Evolutionary conservation across 2,113 vertebrate species (phyloP).

Genomic region (Pygoscelis antarcticus): DNA sequence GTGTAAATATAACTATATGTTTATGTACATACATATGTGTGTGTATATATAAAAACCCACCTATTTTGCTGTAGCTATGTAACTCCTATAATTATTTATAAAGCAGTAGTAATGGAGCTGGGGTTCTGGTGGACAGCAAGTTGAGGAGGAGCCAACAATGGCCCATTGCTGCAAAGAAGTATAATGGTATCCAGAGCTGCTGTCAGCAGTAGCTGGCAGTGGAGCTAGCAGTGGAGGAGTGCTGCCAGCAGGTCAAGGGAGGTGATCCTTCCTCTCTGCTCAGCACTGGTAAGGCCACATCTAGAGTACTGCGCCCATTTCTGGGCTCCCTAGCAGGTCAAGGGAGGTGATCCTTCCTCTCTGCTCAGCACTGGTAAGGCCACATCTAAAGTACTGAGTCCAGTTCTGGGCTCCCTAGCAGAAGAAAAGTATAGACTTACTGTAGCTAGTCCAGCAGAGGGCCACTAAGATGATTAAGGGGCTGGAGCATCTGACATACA

Average conservation of each 20-base stretch:
- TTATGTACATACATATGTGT: background rate
- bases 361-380: background rate
- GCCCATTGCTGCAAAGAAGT: background rate
- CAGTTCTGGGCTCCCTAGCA: background rate
- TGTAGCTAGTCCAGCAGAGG: too few species aligned
- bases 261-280: background rate
- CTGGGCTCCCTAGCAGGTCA: background rate
- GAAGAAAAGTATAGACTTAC: background rate
- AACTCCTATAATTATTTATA: background rate
- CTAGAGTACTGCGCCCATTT: background rate
- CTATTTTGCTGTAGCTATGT: background rate
- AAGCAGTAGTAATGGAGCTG: background rate
- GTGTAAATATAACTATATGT: background rate
- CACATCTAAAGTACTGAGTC: background rate
- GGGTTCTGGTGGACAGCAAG: fast-evolving
- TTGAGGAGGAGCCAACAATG: background rate
- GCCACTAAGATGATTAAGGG: background rate
- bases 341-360: too few species aligned
- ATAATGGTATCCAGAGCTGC: background rate
- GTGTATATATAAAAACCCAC: too few species aligned
- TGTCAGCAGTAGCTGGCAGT: too few species aligned
- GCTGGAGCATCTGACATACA: background rate
- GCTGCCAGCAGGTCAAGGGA: background rate
- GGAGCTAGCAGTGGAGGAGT: too few species aligned
- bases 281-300: background rate